phyloP scores from a whole-genome alignment of 2,888 invertebrate genomes.

The Hybos culiciformis region DNA sequence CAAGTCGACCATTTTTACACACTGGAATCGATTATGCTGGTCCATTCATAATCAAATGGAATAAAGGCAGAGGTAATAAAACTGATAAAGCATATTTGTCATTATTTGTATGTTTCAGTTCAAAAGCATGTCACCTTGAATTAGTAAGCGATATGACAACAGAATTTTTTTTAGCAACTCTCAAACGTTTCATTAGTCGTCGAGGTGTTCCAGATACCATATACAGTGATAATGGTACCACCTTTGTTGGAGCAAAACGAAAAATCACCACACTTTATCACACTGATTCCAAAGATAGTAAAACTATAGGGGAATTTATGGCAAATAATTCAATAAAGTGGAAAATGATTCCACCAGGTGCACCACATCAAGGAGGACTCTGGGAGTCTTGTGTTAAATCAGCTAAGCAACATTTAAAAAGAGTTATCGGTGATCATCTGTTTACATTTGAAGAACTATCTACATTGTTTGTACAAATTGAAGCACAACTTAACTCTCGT shows the following conservation, averaged over 20 bases:
- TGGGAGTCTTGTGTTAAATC: constrained; percentile 22
- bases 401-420: constrained; percentile 18
- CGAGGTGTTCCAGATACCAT: constrained; percentile 10
- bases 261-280: too few relatives aligned
- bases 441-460: constrained; percentile 19
- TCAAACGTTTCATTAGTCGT: neutral
- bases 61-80: constrained; percentile 8
- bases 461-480: constrained; percentile 18
- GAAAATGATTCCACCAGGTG: constrained; percentile 13
- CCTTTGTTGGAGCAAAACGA: too few relatives aligned
- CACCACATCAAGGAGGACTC: constrained; percentile 21
- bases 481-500: constrained; percentile 19
- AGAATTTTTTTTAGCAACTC: neutral
- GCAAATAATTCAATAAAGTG: too few relatives aligned
- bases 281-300: constrained; percentile 6
- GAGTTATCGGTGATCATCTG: constrained; percentile 14
- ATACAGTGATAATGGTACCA: constrained; percentile 19
- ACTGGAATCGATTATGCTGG: constrained; percentile 12
- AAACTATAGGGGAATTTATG: too few relatives aligned
- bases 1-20: constrained; percentile 4
- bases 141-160: neutral
- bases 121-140: neutral
- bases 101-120: constrained; percentile 7
- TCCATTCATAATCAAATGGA: constrained; percentile 9
- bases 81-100: constrained; percentile 15